Percentiles rank a stretch among this genome's conserved stretches.
phyloP scores from a whole-genome alignment of 2,113 vertebrate species.

The Zosterops hypoxanthus region DNA sequence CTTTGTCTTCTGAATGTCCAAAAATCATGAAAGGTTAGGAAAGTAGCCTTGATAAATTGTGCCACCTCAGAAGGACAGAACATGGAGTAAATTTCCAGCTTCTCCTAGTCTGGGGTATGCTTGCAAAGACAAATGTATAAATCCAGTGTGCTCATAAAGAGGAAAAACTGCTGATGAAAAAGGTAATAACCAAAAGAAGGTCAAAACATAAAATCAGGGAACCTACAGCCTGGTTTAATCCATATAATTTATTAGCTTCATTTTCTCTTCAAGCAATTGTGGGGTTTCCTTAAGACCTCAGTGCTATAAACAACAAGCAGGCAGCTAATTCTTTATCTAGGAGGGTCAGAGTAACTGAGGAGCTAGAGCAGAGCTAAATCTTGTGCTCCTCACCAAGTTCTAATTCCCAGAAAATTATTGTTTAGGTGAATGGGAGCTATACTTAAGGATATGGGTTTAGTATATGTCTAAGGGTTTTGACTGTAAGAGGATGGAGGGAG shows the following conservation, averaged over 20 bases:
- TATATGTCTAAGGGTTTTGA: neutral
- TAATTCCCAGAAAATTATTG: neutral
- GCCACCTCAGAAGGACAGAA: neutral
- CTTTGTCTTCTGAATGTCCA: neutral
- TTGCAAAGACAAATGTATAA: neutral
- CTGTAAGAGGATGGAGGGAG: neutral
- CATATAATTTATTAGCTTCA: neutral
- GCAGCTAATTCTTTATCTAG: neutral
- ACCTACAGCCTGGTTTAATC: neutral
- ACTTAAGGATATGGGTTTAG: neutral
- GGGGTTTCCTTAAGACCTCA: neutral
- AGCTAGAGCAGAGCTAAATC: neutral
- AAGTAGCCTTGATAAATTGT: neutral
- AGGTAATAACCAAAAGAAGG: slow-evolving; percentile 47
- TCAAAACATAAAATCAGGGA: slow-evolving; percentile 25
- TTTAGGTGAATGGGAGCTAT: neutral
- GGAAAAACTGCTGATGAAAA: slow-evolving; percentile 17
- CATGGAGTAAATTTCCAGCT: neutral
- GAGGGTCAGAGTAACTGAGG: neutral
- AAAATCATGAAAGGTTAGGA: neutral
- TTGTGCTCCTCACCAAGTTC: neutral
- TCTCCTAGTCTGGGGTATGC: fast-evolving
- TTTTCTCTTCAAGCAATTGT: neutral
- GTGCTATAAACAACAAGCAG: neutral
- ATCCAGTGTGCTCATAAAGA: neutral